Evolutionary conservation across 2,888 invertebrate species (phyloP).

Genomic region (Xestia c-nigrum): DNA sequence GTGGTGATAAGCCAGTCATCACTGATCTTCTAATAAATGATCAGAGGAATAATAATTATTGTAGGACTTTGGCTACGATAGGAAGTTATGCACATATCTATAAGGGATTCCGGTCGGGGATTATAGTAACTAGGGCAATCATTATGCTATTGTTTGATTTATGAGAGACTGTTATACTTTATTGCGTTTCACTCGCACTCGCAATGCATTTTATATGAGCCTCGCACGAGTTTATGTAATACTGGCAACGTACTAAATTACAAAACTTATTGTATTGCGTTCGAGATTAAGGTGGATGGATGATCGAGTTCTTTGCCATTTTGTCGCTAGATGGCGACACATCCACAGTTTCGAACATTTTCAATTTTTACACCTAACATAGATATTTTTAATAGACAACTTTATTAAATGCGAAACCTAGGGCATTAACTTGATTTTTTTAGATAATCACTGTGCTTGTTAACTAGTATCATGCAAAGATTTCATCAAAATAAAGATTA

Average conservation of each 20-base stretch:
- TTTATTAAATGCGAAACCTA: too few relatives aligned
- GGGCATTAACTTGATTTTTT: too few relatives aligned
- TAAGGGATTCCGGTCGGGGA: not conserved
- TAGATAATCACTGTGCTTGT: too few relatives aligned
- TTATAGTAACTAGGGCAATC: constrained; percentile 12
- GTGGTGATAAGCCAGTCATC: not conserved
- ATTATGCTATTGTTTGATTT: constrained; percentile 29
- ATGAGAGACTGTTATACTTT: constrained; percentile 1
- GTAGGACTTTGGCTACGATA: constrained; percentile 11
- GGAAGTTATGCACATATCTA: not conserved
- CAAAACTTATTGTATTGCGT: constrained; percentile 23
- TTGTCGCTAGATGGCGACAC: too few relatives aligned
- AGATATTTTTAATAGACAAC: too few relatives aligned
- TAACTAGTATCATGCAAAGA: too few relatives aligned
- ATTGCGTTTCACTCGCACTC: constrained; percentile 4
- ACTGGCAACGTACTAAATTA: constrained; percentile 20
- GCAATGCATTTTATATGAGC: constrained; percentile 13
- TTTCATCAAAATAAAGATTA: too few relatives aligned
- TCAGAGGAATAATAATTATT: not conserved
- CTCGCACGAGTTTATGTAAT: constrained; percentile 34
- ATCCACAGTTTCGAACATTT: too few relatives aligned
- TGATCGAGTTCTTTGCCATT: too few relatives aligned
- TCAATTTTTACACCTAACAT: too few relatives aligned
- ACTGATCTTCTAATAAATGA: not conserved
- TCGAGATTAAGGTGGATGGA: too few relatives aligned